Base-by-base conservation (phyloP, 2,797 vertebrate species). In the Nyctibius grandis region DNA sequence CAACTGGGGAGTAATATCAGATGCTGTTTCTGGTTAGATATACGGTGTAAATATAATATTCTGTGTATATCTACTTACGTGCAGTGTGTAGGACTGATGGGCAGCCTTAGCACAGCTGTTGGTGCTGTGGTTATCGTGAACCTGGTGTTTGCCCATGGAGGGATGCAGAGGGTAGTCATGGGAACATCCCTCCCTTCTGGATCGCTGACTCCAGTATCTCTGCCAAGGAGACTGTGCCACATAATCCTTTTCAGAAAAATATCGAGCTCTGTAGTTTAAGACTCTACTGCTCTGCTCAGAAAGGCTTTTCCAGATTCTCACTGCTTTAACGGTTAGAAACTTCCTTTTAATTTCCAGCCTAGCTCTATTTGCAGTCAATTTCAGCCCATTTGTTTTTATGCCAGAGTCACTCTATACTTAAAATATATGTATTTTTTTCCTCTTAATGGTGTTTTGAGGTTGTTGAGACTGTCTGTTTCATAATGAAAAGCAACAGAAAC, bases 1-100 rank as follows among this genome's bases (percentile, higher is more conserved):
- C 42, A 78, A 21, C 3, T 36, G 60, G 61, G 61, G 16, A 76
- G 33, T 12, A 12, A 5, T 10, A 8, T 8, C 5, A 23, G 72
- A 12, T 45, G 20, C 22, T 60, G 23, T 3, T 57, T 81, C 47
- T 57, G 23, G 33, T 34, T 45, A 42, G 33, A 84, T 15, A 14
- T 7, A 16, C 4, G 19, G 29, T 14, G 14, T 29, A 65, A 82
- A 48, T 53, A 20, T 6, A 12, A 4, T 5, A 17, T 11, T 7
- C 7, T 6, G 4, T 21, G 3, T 38, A 3, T 48, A 17, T 47
- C 6, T 34, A 8, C 6, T 44, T 8, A 1, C 0, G 1, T 9
- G 14, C 21, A 34, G 28, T 5, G 5, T 11, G 7, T 3, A 9
- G 72, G 50, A 87, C 54, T 40, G 51, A 19, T 20, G 64, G 36